Conservation (phyloP, 2,888 invertebrate genomes). For the Prosapia bicincta region DNA sequence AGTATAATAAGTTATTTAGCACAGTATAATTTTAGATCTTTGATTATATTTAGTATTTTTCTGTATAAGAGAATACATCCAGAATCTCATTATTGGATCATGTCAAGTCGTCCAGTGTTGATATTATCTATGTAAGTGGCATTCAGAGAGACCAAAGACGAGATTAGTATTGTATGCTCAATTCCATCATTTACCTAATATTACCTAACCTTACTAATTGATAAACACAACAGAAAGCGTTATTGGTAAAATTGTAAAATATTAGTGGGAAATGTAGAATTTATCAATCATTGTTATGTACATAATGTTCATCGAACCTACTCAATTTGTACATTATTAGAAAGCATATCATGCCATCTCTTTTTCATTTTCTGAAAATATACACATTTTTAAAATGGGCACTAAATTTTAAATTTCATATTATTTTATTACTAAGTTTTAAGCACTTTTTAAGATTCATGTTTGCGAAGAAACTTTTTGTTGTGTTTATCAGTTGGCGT, state of each 20-base stretch:
- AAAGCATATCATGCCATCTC: background rate
- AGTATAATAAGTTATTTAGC: background rate
- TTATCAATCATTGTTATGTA: background rate
- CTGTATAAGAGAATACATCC: background rate
- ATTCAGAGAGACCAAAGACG: background rate
- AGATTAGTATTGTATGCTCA: background rate
- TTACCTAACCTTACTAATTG: background rate
- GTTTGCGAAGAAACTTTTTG: background rate
- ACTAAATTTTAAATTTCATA: no score
- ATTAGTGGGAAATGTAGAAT: no score
- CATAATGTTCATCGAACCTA: background rate
- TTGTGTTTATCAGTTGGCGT: background rate
- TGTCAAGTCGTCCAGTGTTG: background rate
- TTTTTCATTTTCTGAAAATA: background rate
- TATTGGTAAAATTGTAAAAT: background rate
- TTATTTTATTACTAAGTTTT: no score
- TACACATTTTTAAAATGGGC: background rate
- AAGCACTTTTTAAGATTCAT: background rate
- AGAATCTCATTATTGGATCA: background rate
- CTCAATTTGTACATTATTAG: background rate
- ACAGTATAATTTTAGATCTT: constrained; percentile 17
- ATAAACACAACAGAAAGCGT: background rate
- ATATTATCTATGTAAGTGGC: background rate
- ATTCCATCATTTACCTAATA: background rate
- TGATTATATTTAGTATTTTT: constrained; percentile 22